Percentiles rank a stretch among this genome's conserved stretches.
phyloP scores from a whole-genome alignment of 2,797 vertebrate species.

The Pampus argenteus region DNA sequence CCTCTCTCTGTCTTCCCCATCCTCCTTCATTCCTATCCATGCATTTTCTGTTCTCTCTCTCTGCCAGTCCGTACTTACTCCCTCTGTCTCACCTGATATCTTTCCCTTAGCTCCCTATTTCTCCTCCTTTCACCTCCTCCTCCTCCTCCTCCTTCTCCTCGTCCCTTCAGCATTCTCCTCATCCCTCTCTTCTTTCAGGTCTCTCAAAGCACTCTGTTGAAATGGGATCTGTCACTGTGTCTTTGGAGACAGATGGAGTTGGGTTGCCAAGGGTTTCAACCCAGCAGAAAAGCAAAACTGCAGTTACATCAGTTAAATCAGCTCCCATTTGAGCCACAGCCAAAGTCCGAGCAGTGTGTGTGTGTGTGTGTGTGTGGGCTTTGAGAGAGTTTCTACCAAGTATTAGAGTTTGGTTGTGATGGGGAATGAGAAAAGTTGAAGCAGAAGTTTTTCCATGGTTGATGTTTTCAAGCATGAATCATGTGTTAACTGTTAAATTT shows the following conservation, averaged over 20 bases:
- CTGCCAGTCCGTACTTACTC: conserved; percentile 5
- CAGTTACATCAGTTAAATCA: conserved; percentile 68
- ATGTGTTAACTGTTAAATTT: not conserved
- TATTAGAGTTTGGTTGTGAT: not conserved
- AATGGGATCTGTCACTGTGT: conserved; percentile 77
- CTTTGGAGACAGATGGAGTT: conserved; percentile 74
- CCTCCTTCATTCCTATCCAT: conserved; percentile 1
- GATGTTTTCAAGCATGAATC: not conserved
- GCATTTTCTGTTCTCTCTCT: conserved; percentile 5
- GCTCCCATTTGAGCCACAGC: conserved; percentile 54
- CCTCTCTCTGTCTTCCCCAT: conserved; percentile 20
- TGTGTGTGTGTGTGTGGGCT: conserved; percentile 19
- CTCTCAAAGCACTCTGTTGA: conserved; percentile 65
- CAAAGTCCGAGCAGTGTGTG: conserved; percentile 36
- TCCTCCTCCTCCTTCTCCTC: not conserved
- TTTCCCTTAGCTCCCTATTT: conserved; percentile 30
- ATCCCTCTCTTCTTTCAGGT: conserved; percentile 43
- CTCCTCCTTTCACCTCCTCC: conserved; percentile 45
- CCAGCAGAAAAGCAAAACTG: conserved; percentile 71
- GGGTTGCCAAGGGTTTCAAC: conserved; percentile 75
- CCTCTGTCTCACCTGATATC: conserved; percentile 17
- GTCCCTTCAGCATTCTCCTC: conserved; percentile 28
- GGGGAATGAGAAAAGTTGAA: not conserved
- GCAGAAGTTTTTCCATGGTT: not conserved
- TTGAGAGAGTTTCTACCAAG: conserved; percentile 22